phyloP scores from a whole-genome alignment of 2,113 vertebrate species.

The Tyto alba region DNA sequence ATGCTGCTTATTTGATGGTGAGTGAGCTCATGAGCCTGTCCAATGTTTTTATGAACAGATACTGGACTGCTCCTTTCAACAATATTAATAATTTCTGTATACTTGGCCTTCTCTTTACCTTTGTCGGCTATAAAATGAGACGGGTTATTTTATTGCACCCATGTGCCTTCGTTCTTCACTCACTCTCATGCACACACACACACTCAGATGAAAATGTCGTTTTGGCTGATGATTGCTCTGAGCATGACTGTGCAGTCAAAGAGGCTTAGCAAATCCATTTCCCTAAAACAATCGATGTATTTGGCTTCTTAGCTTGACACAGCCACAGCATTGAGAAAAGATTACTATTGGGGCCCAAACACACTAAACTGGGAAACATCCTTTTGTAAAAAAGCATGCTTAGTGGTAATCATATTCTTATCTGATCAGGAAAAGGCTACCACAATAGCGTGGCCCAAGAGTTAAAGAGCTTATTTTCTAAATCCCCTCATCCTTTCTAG shows the following conservation, averaged over 20 bases:
- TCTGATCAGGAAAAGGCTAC: constrained; percentile 55
- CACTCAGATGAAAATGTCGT: neutral
- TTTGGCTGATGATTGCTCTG: neutral
- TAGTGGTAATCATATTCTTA: neutral
- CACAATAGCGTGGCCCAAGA: constrained; percentile 63
- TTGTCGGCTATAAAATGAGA: neutral
- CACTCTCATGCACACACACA: neutral
- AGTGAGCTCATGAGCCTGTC: neutral
- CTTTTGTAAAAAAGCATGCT: neutral
- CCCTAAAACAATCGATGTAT: neutral
- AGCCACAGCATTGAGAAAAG: neutral
- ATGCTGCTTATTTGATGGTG: neutral
- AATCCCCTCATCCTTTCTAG: constrained; percentile 86
- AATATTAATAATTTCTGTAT: neutral
- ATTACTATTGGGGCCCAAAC: neutral
- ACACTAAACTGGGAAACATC: neutral
- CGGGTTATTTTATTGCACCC: neutral
- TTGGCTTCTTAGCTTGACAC: neutral
- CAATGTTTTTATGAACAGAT: neutral
- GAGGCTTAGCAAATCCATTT: neutral
- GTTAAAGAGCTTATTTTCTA: constrained; percentile 83
- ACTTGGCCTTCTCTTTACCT: neutral
- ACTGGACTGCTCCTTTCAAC: neutral
- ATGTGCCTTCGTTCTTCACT: neutral
- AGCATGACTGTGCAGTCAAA: neutral